Conservation (phyloP, 2,888 invertebrate genomes). For the Chrysodeixis includens region DNA sequence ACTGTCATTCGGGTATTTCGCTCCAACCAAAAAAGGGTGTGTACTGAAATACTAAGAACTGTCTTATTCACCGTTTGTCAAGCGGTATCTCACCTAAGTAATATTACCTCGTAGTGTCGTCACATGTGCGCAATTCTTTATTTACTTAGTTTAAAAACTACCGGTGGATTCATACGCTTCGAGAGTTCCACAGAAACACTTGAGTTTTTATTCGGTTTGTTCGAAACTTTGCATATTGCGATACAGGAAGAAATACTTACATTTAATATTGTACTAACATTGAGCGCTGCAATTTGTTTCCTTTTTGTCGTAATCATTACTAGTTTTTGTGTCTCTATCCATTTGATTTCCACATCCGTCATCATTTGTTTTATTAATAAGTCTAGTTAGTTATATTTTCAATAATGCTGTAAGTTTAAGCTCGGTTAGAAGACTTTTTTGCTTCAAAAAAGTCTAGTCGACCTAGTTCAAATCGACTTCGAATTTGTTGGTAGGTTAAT, state of each 20-base stretch:
- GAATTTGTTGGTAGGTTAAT: no score
- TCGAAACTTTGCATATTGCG: background rate
- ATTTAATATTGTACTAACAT: no score
- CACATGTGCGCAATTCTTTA: background rate
- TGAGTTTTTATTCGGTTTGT: background rate
- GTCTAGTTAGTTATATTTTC: no score
- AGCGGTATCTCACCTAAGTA: background rate
- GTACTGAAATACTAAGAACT: background rate
- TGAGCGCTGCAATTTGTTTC: no score
- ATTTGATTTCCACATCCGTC: no score
- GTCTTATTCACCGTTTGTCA: background rate
- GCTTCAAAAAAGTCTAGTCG: no score
- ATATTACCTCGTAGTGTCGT: constrained; percentile 1
- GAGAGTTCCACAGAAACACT: background rate
- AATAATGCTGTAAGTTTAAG: no score
- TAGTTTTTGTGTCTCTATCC: no score
- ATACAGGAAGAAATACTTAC: background rate
- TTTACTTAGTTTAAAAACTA: background rate
- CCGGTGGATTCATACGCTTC: background rate
- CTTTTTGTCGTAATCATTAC: no score
- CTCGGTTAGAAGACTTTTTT: no score
- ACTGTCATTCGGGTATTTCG: background rate
- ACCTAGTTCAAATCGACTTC: no score
- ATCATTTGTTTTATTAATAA: no score
- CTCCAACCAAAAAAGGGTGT: constrained; percentile 1